Evolutionary conservation across 2,888 invertebrate species (phyloP).

Genomic region (Hybos culiciformis): DNA sequence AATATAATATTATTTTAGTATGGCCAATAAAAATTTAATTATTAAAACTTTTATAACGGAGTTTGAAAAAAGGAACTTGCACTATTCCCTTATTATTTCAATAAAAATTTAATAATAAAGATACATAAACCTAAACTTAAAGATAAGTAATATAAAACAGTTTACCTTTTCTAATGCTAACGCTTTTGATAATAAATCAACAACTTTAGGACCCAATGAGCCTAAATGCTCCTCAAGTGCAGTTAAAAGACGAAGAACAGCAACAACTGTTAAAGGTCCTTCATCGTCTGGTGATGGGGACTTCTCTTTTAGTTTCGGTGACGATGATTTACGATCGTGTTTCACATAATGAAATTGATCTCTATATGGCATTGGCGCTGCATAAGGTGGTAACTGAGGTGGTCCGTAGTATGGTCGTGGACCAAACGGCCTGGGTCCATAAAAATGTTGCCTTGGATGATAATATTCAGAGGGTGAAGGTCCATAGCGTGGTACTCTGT

Average conservation of each 20-base stretch:
- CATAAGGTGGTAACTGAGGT: slow-evolving; percentile 7
- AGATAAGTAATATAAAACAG: slow-evolving; percentile 3
- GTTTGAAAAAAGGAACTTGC: too few relatives aligned
- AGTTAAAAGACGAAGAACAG: slow-evolving; percentile 58
- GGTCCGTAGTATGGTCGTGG: slow-evolving; percentile 7
- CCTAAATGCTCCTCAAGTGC: slow-evolving; percentile 73
- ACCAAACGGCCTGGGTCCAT: slow-evolving; percentile 1
- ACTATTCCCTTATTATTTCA: too few relatives aligned
- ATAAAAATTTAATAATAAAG: too few relatives aligned
- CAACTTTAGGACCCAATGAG: slow-evolving; percentile 67
- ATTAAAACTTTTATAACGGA: too few relatives aligned
- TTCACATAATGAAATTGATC: slow-evolving; percentile 30
- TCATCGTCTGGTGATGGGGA: slow-evolving; percentile 37
- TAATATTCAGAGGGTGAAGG: slow-evolving; percentile 13
- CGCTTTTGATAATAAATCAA: slow-evolving; percentile 62
- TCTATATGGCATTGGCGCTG: slow-evolving; percentile 24
- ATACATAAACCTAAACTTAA: slow-evolving; percentile 5
- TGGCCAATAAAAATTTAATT: too few relatives aligned
- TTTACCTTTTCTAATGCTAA: slow-evolving; percentile 56
- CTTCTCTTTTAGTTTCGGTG: slow-evolving; percentile 22
- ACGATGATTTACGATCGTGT: slow-evolving; percentile 26
- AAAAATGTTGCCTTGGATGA: neutral
- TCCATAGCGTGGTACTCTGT: neutral
- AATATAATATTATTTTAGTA: too few relatives aligned
- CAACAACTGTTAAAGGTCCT: slow-evolving; percentile 43